Percentiles rank a stretch among this genome's conserved stretches.
phyloP scores from a whole-genome alignment of 2,113 vertebrate genomes.

The Aramus guarauna region DNA sequence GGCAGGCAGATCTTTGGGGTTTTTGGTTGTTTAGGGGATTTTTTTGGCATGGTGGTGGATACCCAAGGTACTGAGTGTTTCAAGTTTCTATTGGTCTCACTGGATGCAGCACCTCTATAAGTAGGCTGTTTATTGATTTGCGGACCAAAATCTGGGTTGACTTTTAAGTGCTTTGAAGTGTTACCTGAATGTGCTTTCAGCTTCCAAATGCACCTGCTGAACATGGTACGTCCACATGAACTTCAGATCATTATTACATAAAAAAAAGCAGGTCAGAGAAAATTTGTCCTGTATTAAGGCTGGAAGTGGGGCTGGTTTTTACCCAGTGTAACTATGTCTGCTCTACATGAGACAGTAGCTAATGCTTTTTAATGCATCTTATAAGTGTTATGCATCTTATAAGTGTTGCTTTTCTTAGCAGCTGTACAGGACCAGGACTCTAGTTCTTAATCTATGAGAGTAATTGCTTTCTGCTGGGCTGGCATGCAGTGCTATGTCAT shows the following conservation, averaged over 20 bases:
- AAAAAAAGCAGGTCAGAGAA: neutral
- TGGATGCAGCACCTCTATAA: neutral
- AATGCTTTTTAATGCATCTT: neutral
- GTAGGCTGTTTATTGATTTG: neutral
- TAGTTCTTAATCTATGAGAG: rapidly evolving
- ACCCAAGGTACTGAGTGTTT: neutral
- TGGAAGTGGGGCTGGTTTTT: neutral
- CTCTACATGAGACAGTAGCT: neutral
- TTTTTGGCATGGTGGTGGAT: neutral
- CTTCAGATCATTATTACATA: neutral
- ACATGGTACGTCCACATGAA: rapidly evolving
- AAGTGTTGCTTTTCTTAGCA: neutral
- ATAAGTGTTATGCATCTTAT: neutral
- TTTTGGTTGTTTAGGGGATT: neutral
- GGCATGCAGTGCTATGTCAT: neutral
- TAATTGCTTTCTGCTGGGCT: neutral
- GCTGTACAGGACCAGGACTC: neutral
- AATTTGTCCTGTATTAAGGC: neutral
- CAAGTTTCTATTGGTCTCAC: neutral
- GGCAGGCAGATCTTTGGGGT: neutral
- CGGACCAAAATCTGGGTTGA: neutral
- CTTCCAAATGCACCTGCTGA: neutral
- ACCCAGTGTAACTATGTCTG: neutral
- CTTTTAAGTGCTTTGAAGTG: neutral
- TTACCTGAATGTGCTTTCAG: neutral